Base-by-base conservation (phyloP, 2,888 invertebrate species). In the Drosophila lutescens region DNA sequence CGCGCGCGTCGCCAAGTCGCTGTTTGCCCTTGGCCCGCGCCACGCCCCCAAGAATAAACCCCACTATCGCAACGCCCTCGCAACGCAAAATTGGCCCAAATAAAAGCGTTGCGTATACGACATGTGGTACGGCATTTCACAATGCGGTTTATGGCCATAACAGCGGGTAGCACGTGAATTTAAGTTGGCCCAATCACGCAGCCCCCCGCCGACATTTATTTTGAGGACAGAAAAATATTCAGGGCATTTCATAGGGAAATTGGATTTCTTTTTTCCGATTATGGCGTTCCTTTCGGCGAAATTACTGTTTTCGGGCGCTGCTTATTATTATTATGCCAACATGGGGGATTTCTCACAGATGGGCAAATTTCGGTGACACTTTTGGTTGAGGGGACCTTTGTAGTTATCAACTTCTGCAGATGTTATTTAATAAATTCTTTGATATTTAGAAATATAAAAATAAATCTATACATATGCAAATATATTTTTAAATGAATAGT, bases 1-100 rank as follows among this genome's bases (percentile, higher is more conserved):
- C 79, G 81, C 69, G 55, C 66, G 71, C 87, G 84, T 74, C 85
- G 85, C 81, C 74, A 77, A 80, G 81, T 77, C 70, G 79, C 87
- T 80, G 54, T 36, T 74, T 86, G 81, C 69, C 85, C 87, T 84
- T 82, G 82, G 59, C 62, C 71, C 44, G 51, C n/a, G 36, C 59
- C 49, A 46, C 54, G 32, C 30, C 46, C 40, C 47, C 20, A 10
- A 9, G n/a, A n/a, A n/a, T n/a, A 13, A 17, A 32, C 15, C 61
- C 13, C 2, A 8, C 30, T 30, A 10, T 40, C 10, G 23, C 15
- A 9, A 10, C 61, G 32, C 62, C 49, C 26, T 49, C 61, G 20
- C 66, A 26, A 53, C 70, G 43, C 71, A 43, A 62, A 82, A 86
- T 79, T 80, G 77, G 83, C 84, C 56, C 81, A 82, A 74, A 63